Evolutionary conservation across 2,113 vertebrate genomes (phyloP), one percentile per base, ranked within the genome.

Genomic region (Hydropotes inermis): DNA sequence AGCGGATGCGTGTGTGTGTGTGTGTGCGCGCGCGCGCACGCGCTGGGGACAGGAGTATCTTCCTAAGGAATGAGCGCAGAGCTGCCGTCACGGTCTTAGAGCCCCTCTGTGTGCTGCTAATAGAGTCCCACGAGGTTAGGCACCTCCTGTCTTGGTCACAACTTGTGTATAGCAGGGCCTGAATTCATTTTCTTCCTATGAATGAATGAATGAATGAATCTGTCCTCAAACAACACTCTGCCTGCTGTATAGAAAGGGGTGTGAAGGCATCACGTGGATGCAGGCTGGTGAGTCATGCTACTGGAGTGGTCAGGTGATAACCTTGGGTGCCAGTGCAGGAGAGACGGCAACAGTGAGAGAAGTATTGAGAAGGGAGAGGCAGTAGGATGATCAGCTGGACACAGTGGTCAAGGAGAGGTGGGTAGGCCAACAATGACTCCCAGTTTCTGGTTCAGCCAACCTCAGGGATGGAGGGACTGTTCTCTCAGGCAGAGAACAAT

Each of bases 401-500:
- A 36, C 45, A 50, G 55, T 60, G 57, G 39, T 90, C 30, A 93
- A 67, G 45, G 25, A 84, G 45, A 92, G 74, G 78, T n/a, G 90
- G 47, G 36, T 13, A n/a, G n/a, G 54, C 82, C n/a, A 85, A 21
- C n/a, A 79, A n/a, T 23, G 89, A 89, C 57, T 84, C 10, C 27
- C 33, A 30, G 54, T 67, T 91, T 88, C 91, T 90, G 64, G 79
- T 30, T 92, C 54, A 43, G n/a, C 70, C 86, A 64, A 55, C 74
- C 89, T 79, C 16, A 21, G 39, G 61, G 45, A 74, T 54, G 52
- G 33, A 85, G 61, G 19, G 70, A 28, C 50, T 84, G 2, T 57
- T 92, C 15, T 94, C 74, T 87, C 52, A n/a, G 54, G 85, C 43
- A 92, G 52, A 93, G 28, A 93, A 94, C 47, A 93, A 57, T 57